phyloP scores from a whole-genome alignment of 2,797 vertebrate species.

The Chloroceryle inda region DNA sequence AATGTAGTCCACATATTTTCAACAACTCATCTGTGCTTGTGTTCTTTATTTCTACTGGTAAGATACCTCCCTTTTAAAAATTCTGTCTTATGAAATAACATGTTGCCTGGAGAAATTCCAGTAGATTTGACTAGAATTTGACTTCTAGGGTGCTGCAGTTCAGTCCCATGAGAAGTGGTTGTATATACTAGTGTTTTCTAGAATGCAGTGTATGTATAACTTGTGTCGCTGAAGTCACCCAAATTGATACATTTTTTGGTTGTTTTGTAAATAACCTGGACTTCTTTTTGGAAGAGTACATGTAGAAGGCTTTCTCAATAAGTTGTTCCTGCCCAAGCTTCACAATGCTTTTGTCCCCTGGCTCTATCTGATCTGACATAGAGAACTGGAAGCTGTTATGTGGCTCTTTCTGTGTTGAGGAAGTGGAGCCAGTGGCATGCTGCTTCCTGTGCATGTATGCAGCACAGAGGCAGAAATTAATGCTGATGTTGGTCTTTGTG shows the following conservation, averaged over 20 bases:
- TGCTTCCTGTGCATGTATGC: neutral
- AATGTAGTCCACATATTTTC: neutral
- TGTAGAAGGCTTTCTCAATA: neutral
- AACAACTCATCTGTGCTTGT: neutral
- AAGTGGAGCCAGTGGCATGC: neutral
- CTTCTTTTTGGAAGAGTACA: neutral
- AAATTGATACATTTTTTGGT: neutral
- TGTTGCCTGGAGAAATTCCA: neutral
- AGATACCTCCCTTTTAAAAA: neutral
- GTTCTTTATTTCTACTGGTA: neutral
- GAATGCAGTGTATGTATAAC: neutral
- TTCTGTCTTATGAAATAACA: neutral
- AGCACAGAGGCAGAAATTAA: neutral
- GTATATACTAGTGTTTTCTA: neutral
- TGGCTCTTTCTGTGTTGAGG: neutral
- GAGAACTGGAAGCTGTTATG: neutral
- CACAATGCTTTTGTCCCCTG: neutral
- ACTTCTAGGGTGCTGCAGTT: neutral
- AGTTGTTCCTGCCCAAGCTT: neutral
- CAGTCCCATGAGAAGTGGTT: neutral
- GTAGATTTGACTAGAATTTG: neutral
- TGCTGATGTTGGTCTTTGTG: neutral
- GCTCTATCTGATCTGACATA: neutral
- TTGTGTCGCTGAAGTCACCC: neutral
- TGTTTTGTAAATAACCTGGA: neutral